A percentile compares a stretch with the other conserved stretches of the same genome.
Conservation (phyloP, 2,888 invertebrate species). For the Drepanosiphum platanoidis region DNA sequence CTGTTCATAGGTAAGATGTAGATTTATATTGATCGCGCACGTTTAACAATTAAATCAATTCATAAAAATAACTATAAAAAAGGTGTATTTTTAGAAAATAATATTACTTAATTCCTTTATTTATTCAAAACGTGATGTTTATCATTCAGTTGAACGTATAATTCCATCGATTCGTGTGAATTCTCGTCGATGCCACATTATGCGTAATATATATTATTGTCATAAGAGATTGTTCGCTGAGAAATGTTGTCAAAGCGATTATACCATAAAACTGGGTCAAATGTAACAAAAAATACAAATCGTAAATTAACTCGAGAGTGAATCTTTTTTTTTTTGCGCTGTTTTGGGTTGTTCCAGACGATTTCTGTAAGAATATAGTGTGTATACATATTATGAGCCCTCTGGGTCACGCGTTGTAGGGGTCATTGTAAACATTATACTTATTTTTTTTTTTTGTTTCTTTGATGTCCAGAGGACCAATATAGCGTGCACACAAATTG, state of each 20-base stretch:
- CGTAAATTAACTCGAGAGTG: constrained; percentile 26
- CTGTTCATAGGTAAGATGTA: too few relatives aligned
- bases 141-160: too few relatives aligned
- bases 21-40: too few relatives aligned
- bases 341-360: constrained; percentile 8
- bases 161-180: neutral
- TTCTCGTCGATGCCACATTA: neutral
- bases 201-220: neutral
- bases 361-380: constrained; percentile 16
- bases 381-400: neutral
- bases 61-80: too few relatives aligned
- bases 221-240: neutral
- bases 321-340: constrained; percentile 49
- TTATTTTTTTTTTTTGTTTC: constrained; percentile 55
- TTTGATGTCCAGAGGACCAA: neutral
- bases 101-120: too few relatives aligned
- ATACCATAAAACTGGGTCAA: constrained; percentile 39
- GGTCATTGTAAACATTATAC: constrained; percentile 39
- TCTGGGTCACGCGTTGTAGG: constrained; percentile 41
- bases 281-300: constrained; percentile 6
- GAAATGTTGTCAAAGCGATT: neutral
- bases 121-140: neutral
- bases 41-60: too few relatives aligned
- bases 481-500: neutral
- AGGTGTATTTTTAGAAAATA: too few relatives aligned